Conservation (phyloP, 2,113 vertebrate genomes). For the Pongo abelii region DNA sequence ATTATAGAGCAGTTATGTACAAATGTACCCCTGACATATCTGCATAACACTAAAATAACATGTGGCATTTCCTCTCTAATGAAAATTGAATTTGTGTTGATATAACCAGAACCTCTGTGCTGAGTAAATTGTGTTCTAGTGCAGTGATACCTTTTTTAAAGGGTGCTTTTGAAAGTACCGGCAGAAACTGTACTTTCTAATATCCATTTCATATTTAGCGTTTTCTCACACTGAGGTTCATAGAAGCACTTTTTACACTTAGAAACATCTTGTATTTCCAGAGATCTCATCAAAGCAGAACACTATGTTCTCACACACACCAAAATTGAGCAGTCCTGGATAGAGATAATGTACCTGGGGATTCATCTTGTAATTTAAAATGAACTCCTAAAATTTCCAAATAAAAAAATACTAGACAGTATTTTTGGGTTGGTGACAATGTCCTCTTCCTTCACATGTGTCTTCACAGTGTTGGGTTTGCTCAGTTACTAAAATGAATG, state of each 20-base stretch:
- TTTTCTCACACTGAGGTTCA: constrained; percentile 41
- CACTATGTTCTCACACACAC: constrained; percentile 35
- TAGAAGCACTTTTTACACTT: constrained; percentile 35
- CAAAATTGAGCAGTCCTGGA: not conserved
- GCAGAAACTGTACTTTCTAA: constrained; percentile 36
- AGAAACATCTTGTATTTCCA: constrained; percentile 14
- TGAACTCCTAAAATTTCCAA: constrained; percentile 24
- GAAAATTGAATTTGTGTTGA: not conserved
- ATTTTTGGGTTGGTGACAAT: constrained; percentile 15
- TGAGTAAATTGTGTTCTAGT: not conserved
- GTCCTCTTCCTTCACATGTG: constrained; percentile 33
- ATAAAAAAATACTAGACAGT: not conserved
- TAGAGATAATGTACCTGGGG: constrained; percentile 18
- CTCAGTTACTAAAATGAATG: constrained; percentile 42
- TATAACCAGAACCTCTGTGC: not conserved
- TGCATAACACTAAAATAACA: not conserved
- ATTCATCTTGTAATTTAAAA: constrained; percentile 56
- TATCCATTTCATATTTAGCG: constrained; percentile 33
- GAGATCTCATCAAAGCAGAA: constrained; percentile 49
- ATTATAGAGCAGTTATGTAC: not conserved
- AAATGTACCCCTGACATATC: not conserved
- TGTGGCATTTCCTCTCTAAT: not conserved
- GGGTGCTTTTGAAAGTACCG: not conserved
- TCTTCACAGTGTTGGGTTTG: not conserved
- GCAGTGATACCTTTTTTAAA: not conserved